Percentiles rank a stretch among this genome's conserved stretches.
These are phyloP conservation scores for Enteromius afrohamiltoni DNA, from an alignment of 2,797 vertebrate species.

Conservation along the genomic window DNA sequence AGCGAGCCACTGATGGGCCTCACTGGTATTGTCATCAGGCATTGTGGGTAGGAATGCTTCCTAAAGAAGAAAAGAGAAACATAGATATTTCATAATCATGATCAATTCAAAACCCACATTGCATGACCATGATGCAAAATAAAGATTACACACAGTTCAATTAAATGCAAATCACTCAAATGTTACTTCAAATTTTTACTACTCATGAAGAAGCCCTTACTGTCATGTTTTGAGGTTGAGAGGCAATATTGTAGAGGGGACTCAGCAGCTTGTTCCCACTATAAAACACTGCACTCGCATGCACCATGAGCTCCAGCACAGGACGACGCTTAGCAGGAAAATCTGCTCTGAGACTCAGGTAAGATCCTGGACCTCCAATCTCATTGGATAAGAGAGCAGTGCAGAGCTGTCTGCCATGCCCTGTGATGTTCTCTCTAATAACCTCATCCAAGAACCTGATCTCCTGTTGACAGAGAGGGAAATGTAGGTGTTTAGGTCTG, in stretches of 20 bases:
- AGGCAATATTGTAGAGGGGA: conserved; percentile 71
- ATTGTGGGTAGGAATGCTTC: conserved; percentile 76
- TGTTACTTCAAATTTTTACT: not conserved
- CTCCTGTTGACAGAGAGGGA: conserved; percentile 56
- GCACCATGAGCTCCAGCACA: conserved; percentile 76
- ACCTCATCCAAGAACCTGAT: conserved; percentile 56
- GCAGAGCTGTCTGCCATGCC: conserved; percentile 67
- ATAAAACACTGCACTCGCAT: conserved; percentile 71
- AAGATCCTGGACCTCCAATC: conserved; percentile 55
- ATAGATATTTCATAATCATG: not conserved
- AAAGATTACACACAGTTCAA: not conserved
- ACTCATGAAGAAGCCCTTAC: conserved; percentile 57
- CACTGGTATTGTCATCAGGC: conserved; percentile 72
- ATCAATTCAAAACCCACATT: not conserved
- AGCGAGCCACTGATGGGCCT: conserved; percentile 53
- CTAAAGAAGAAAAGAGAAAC: conserved; percentile 54
- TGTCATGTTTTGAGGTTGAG: conserved; percentile 61
- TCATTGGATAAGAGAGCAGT: conserved; percentile 66
- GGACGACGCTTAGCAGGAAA: conserved; percentile 59
- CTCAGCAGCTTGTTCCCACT: conserved; percentile 61
- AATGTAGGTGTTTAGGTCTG: not conserved
- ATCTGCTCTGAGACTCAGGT: conserved; percentile 22
- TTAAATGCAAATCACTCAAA: not conserved
- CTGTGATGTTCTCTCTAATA: conserved; percentile 34
- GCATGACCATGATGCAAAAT: not conserved